Evolutionary conservation across 2,113 vertebrate genomes (phyloP).

Genomic region (Megalops atlanticus): DNA sequence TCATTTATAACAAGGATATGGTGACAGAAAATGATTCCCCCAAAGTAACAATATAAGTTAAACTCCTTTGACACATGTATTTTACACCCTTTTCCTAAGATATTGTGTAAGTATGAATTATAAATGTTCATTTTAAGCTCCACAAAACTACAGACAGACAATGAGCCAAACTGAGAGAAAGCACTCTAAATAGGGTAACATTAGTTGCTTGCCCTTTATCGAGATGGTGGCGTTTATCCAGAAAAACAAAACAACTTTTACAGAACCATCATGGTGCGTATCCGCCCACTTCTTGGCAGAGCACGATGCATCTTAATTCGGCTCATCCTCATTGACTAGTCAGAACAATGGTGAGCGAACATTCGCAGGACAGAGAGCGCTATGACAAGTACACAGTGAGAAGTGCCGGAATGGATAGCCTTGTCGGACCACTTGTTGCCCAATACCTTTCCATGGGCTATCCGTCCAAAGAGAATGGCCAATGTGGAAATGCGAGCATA

Average conservation of each 20-base stretch:
- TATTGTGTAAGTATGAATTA: background rate
- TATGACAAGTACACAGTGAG: constrained; percentile 51
- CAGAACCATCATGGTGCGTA: constrained; percentile 30
- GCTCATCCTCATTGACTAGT: constrained; percentile 58
- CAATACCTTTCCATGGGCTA: constrained; percentile 74
- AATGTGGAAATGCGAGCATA: constrained; percentile 48
- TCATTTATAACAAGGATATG: too few relatives aligned
- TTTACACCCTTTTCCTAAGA: background rate
- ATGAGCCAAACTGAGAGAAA: background rate
- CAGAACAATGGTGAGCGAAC: constrained; percentile 60
- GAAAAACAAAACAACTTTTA: constrained; percentile 14
- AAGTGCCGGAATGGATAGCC: constrained; percentile 71
- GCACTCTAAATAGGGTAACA: background rate
- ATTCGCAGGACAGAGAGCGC: constrained; percentile 38
- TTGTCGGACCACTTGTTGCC: constrained; percentile 71
- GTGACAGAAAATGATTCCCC: background rate
- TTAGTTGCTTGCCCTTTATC: background rate
- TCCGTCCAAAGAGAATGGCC: constrained; percentile 59
- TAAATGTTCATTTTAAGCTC: background rate
- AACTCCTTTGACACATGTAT: too few relatives aligned
- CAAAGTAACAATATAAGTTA: background rate
- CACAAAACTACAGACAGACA: background rate
- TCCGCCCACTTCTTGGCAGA: constrained; percentile 62
- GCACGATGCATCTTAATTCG: constrained; percentile 54
- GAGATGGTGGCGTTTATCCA: background rate